A percentile compares a stretch with the other conserved stretches of the same genome.
Conservation (phyloP, 1,140 invertebrate species). For the Charaxes varanes region DNA sequence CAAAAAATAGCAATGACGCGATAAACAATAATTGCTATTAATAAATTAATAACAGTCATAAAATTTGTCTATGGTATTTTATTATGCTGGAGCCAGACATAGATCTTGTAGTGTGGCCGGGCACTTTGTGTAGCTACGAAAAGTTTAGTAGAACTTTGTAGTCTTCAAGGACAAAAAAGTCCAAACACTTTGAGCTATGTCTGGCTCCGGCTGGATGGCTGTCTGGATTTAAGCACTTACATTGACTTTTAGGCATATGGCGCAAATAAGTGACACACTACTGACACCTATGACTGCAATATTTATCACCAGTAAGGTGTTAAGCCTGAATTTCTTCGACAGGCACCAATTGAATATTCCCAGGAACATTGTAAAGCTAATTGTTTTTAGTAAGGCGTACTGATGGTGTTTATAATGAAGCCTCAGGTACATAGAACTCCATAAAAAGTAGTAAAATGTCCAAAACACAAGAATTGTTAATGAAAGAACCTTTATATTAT, state of each 20-base stretch:
- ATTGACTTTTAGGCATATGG: slow-evolving; percentile 19
- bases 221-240: slow-evolving; percentile 25
- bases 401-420: slow-evolving; percentile 24
- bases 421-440: slow-evolving; percentile 44
- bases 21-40: too few species aligned
- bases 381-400: slow-evolving; percentile 28
- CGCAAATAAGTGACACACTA: slow-evolving; percentile 20
- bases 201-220: not conserved
- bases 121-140: too few species aligned
- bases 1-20: too few species aligned
- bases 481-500: slow-evolving; percentile 39
- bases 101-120: too few species aligned
- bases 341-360: slow-evolving; percentile 31
- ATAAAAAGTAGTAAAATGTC: slow-evolving; percentile 39
- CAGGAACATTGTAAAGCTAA: slow-evolving; percentile 26
- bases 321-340: slow-evolving; percentile 32
- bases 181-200: too few species aligned
- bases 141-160: too few species aligned
- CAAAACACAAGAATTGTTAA: slow-evolving; percentile 35
- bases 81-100: too few species aligned
- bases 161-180: too few species aligned
- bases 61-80: too few species aligned
- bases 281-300: slow-evolving; percentile 34
- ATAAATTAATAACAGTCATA: too few species aligned
- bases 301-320: slow-evolving; percentile 36